Evolutionary conservation across 2,113 vertebrate genomes (phyloP), one percentile per base, ranked within the genome.

Genomic region (Ceuthmochares aereus): DNA sequence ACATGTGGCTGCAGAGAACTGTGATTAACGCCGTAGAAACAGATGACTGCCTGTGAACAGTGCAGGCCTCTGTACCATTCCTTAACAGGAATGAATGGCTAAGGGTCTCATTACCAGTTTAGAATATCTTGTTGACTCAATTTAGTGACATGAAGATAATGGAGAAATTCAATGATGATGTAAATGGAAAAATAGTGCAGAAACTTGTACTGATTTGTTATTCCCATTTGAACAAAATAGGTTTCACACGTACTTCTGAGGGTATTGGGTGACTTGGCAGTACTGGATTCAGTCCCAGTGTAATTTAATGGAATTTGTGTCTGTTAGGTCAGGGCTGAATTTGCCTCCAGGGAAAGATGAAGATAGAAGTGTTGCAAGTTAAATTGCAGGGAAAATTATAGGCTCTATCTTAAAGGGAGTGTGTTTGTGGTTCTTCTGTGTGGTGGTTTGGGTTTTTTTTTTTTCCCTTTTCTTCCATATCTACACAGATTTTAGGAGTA

Each of bases 281-380:
- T 67, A 75, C 60, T 92, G 77, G 73, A 81, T 89, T 95, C 68
- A 84, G 49, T 90, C 76, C 42, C 66, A 88, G 49, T 27, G 66
- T 88, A 78, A 72, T 94, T 94, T 69, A 94, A 70, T 81, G 72
- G 92, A 62, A 88, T 95, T 85, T 92, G 40, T 87, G 63, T 77
- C 79, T 56, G 15, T 86, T 83, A 92, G 79, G 68, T 96, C 88
- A 77, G 76, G 43, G 36, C 60, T 93, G 88, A 95, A 94, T 96
- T 92, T 92, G 10, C 18, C 88, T 40, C 49, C 0, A 1, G 96
- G 92, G 90, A 95, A 85, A 84, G 67, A 86, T 90, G 47, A 80
- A 87, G 72, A 78, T 72, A 11, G 72, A 93, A 77, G 68, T 42
- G 42, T 45, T 84, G 10, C 47, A 88, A 90, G 82, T 80, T 84